A percentile compares a stretch with the other conserved stretches of the same genome.
phyloP scores from a whole-genome alignment of 2,113 vertebrate genomes.

The Rhynchomys soricoides region DNA sequence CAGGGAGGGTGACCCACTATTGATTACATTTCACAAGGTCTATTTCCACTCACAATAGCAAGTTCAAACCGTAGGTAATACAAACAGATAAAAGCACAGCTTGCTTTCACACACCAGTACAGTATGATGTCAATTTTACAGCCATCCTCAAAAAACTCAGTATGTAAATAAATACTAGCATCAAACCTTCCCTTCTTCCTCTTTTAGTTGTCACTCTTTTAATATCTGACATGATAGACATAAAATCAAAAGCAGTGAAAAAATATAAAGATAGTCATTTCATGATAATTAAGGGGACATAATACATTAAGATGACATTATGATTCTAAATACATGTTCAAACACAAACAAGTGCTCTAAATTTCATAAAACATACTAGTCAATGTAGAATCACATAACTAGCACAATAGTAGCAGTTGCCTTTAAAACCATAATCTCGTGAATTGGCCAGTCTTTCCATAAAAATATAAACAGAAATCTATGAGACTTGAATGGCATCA shows the following conservation, averaged over 20 bases:
- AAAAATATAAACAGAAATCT: background rate
- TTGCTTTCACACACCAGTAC: no score
- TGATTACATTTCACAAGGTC: background rate
- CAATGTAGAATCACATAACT: background rate
- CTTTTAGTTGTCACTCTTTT: background rate
- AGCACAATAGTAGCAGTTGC: background rate
- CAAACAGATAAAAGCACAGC: rapidly evolving
- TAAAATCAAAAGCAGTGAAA: background rate
- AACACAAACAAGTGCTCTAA: background rate
- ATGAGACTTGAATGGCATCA: background rate
- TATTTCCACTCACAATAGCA: rapidly evolving
- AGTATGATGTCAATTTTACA: background rate
- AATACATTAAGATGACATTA: background rate
- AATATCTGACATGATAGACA: background rate
- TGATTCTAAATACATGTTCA: background rate
- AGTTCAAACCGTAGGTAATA: rapidly evolving
- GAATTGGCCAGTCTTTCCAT: background rate
- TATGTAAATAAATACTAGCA: background rate
- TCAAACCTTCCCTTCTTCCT: background rate
- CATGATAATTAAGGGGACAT: background rate
- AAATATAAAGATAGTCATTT: background rate
- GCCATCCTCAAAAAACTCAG: background rate
- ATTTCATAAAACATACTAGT: background rate
- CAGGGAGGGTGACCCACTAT: no score
- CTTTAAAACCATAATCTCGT: background rate